Conservation (phyloP, 2,888 invertebrate genomes). For the Apotomis turbidana region DNA sequence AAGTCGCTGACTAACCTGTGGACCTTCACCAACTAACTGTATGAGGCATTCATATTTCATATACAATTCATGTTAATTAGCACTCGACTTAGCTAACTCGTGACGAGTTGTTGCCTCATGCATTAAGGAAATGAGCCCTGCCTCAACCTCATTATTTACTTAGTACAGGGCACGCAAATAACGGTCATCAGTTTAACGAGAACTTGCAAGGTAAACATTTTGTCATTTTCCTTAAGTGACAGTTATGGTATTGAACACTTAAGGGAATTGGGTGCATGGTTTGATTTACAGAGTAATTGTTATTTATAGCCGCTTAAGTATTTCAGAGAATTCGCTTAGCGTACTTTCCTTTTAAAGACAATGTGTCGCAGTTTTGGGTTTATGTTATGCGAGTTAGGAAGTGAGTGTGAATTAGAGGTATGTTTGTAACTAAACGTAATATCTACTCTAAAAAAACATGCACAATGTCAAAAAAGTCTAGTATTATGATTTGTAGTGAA, state of each 20-base stretch:
- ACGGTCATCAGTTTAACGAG: conserved; percentile 18
- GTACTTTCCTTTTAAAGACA: not conserved
- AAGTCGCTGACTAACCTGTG: no score
- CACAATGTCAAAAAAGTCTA: no score
- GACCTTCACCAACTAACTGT: not conserved
- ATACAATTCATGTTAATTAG: conserved; percentile 16
- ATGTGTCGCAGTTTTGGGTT: no score
- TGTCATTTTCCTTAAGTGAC: conserved; percentile 22
- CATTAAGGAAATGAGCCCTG: conserved; percentile 26
- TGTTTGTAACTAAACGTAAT: no score
- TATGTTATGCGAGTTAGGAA: no score
- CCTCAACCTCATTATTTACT: conserved; percentile 4
- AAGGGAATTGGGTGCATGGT: conserved; percentile 8
- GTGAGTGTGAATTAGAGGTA: no score
- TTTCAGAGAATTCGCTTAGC: not conserved
- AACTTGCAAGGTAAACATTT: conserved; percentile 29
- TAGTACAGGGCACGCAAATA: conserved; percentile 12
- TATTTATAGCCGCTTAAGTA: conserved; percentile 8
- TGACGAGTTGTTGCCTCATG: conserved; percentile 21
- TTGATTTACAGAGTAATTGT: not conserved
- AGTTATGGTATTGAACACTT: not conserved
- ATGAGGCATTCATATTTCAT: not conserved
- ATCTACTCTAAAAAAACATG: no score
- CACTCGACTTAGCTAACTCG: conserved; percentile 9
- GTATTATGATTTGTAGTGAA: no score